Conservation (phyloP, 92 coral and sea anemone genomes). For the Palythoa grandiflora region DNA sequence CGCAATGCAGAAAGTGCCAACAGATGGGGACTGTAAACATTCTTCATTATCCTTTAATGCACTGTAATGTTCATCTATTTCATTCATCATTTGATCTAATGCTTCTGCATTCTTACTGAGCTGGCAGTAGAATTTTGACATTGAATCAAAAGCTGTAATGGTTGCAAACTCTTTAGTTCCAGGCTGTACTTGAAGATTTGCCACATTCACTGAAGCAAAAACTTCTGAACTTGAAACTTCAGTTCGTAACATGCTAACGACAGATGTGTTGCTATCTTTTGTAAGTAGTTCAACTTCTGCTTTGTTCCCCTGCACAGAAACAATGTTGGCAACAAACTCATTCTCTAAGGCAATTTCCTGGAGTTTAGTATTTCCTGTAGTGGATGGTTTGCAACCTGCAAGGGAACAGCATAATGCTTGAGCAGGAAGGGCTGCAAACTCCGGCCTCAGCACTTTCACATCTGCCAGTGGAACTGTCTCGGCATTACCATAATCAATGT, state of each 20-base stretch:
- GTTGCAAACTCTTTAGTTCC: conserved; percentile 17
- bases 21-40: not conserved
- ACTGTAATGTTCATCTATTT: not conserved
- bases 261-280: conserved; percentile 61
- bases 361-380: not conserved
- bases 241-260: conserved; percentile 12
- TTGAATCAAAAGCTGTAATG: conserved; percentile 14
- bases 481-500: conserved; percentile 86
- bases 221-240: not conserved
- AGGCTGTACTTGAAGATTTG: conserved; percentile 14
- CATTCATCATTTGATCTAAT: conserved; percentile 62
- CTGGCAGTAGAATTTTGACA: conserved; percentile 41
- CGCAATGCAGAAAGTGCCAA: not conserved
- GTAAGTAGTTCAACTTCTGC: conserved; percentile 59
- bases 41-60: not conserved
- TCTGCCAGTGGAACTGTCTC: conserved; percentile 50
- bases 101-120: not conserved
- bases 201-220: conserved; percentile 1
- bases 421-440: conserved; percentile 74
- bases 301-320: not conserved
- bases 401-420: conserved; percentile 56
- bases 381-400: not conserved
- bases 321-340: not conserved
- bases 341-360: not conserved
- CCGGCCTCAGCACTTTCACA: conserved; percentile 70